Base-by-base conservation (phyloP, 1,140 invertebrate species). In the Macrocentrus cingulum region DNA sequence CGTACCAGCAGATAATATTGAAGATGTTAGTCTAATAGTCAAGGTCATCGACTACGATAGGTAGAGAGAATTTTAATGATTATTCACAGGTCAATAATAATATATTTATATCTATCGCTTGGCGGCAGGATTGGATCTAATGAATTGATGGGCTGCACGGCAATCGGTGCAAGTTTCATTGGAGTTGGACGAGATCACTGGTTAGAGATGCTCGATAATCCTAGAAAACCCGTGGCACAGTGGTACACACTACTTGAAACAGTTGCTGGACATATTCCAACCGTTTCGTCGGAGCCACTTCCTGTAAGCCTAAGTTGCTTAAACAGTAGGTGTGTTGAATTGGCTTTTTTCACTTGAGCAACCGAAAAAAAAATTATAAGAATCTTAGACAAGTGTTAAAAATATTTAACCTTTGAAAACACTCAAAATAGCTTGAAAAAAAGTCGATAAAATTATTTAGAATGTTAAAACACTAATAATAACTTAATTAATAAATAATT, bases 31-130 rank as follows among this genome's bases (percentile, higher is more conserved):
- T 51, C 79, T 95, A 1, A 82, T 94, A 15, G 83, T 95, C 39
- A 93, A 94, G 82, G 89, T 94, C 49, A 90, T 95, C 61, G 92
- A 95, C 78, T 94, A 94, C 69, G 92, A 95, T 77, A 88, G 91
- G 91, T 93, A 76, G 20, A 41, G 25, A 22, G 36, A 48, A 39
- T 32, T 59, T 45, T 22, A 42, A 29, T 18, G 20, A 32, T 29
- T 39, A 39, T 18, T 15, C n/a, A 44, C 18, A 42, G 52, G 67
- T 50, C 45, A 25, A 49, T 34, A 60, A 51, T 52, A 2, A 18
- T 52, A 13, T 42, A 50, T 39, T 1, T 11, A 19, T 36, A 11
- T 36, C 29, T 23, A 4, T 49, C 2, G 16, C 18, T 57, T 57
- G 61, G 48, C 7, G 59, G 32, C 69, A 91, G 92, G 70, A 91